A percentile compares a stretch with the other conserved stretches of the same genome.
These are phyloP conservation scores for Neolamprologus longior DNA, from an alignment of 2,113 vertebrate species.

Conservation along the genomic window DNA sequence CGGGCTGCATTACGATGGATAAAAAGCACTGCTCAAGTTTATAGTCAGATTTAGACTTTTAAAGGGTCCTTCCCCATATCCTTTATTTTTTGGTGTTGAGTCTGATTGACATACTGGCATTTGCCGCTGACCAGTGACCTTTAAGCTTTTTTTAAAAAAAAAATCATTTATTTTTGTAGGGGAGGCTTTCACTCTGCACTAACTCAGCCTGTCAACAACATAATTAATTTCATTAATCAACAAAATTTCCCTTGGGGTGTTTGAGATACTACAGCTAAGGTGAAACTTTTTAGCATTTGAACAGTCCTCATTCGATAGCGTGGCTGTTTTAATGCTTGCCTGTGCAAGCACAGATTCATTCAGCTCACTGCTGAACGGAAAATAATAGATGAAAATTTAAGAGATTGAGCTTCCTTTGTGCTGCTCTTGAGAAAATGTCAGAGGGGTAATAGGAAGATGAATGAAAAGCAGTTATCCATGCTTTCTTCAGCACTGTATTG, in stretches of 20 bases:
- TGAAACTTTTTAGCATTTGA: constrained; percentile 1
- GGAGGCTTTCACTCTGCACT: neutral
- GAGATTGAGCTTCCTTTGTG: neutral
- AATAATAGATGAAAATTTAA: neutral
- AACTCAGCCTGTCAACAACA: neutral
- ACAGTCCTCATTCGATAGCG: neutral
- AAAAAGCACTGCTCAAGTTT: neutral
- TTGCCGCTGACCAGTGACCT: neutral
- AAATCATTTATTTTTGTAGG: neutral
- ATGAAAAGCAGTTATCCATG: neutral
- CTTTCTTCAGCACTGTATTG: neutral
- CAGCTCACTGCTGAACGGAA: neutral
- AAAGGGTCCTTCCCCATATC: neutral
- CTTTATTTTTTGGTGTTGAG: neutral
- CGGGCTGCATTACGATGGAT: neutral
- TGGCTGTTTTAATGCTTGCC: neutral
- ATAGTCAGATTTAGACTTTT: neutral
- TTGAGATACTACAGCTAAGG: neutral
- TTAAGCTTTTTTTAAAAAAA: neutral
- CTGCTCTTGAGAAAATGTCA: neutral
- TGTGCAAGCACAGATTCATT: neutral
- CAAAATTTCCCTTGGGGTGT: neutral
- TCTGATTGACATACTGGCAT: neutral
- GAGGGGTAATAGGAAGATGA: neutral
- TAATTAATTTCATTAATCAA: constrained; percentile 34